These are phyloP conservation scores for Drosophila pandora DNA, from an alignment of 1,140 invertebrate genomes.

Conservation along the genomic window DNA sequence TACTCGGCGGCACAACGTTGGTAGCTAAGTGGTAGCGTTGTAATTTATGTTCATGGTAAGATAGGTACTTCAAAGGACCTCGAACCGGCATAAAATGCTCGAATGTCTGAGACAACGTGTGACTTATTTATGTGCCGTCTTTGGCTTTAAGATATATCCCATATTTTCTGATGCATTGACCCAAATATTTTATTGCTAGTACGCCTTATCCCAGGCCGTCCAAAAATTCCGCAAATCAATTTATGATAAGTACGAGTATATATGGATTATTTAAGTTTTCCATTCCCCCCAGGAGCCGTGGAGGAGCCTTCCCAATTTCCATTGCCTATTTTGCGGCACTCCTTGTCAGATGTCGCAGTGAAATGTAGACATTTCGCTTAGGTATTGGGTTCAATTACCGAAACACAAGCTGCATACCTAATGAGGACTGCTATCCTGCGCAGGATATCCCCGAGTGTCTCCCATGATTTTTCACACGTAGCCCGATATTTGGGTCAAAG, in stretches of 20 bases:
- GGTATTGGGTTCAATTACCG: slow-evolving; percentile 71
- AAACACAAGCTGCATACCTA: slow-evolving; percentile 63
- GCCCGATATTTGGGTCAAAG: slow-evolving; percentile 68
- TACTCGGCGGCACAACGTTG: slow-evolving; percentile 4
- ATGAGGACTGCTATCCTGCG: slow-evolving; percentile 40
- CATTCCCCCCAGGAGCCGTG: slow-evolving; percentile 9
- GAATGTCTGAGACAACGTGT: slow-evolving; percentile 11
- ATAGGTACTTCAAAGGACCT: slow-evolving; percentile 30
- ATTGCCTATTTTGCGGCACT: slow-evolving; percentile 35
- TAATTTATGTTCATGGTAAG: slow-evolving; percentile 25
- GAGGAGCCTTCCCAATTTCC: slow-evolving; percentile 3
- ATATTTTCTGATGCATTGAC: slow-evolving; percentile 7
- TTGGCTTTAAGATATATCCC: background rate
- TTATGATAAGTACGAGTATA: background rate
- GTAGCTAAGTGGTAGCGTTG: background rate
- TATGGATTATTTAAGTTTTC: slow-evolving; percentile 1
- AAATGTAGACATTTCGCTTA: slow-evolving; percentile 63
- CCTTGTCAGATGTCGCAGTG: slow-evolving; percentile 26
- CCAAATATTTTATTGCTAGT: slow-evolving; percentile 1
- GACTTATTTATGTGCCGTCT: slow-evolving; percentile 20
- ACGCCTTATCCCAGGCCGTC: background rate
- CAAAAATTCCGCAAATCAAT: background rate
- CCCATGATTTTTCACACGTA: slow-evolving; percentile 44
- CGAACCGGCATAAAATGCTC: slow-evolving; percentile 9
- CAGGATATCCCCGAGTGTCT: slow-evolving; percentile 4